Evolutionary conservation across 1,140 invertebrate genomes (phyloP).

Genomic region (Homalodisca vitripennis): DNA sequence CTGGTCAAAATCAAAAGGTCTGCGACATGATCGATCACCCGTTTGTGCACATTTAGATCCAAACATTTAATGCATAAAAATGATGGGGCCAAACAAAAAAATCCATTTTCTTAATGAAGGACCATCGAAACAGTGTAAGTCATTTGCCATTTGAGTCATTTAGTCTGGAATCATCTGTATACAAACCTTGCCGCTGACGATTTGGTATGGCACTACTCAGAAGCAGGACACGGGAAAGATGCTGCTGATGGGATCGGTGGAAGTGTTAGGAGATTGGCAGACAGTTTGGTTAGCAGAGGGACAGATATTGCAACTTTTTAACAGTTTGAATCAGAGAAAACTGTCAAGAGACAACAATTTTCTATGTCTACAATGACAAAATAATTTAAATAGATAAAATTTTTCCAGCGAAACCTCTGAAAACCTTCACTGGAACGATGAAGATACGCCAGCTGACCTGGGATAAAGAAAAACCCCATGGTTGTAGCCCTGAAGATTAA

Average conservation of each 20-base stretch:
- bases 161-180: conserved; percentile 25
- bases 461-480: conserved; percentile 4
- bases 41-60: conserved; percentile 46
- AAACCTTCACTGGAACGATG: too few species aligned
- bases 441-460: too few species aligned
- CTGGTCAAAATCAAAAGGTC: conserved; percentile 46
- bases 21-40: conserved; percentile 42
- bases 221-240: too few species aligned
- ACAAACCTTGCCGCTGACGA: conserved; percentile 28
- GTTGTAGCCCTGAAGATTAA: too few species aligned
- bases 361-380: conserved; percentile 11
- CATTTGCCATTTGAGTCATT: conserved; percentile 34
- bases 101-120: conserved; percentile 28
- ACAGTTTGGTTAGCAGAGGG: conserved; percentile 35
- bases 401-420: conserved; percentile 4
- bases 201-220: too few species aligned
- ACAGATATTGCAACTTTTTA: conserved; percentile 33
- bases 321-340: conserved; percentile 27
- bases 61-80: conserved; percentile 41
- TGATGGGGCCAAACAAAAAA: conserved; percentile 32
- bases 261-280: conserved; percentile 37
- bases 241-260: conserved; percentile 41
- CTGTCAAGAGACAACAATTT: conserved; percentile 9
- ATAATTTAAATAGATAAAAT: conserved; percentile 19
- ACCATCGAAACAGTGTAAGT: conserved; percentile 7